Base-by-base conservation (phyloP, 1,140 invertebrate genomes). In the Temnothorax nylanderi region DNA sequence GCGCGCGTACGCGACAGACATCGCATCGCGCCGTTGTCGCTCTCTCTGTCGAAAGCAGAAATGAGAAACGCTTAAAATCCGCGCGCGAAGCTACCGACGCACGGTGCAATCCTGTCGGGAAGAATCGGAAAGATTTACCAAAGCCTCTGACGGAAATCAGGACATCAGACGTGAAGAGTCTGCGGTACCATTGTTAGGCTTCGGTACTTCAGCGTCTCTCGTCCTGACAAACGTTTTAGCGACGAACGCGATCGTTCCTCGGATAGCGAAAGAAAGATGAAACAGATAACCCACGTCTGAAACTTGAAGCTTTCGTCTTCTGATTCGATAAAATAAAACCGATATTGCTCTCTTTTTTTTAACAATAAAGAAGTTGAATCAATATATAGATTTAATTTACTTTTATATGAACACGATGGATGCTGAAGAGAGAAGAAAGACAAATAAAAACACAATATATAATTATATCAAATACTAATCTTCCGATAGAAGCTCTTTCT, bases 81-180 rank as follows among this genome's bases (percentile, higher is more conserved):
- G 58, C 76, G 87, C 37, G 49, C 37, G 81, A 86, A 88, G 75
- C 47, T 32, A 32, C 26, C 26, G 11, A 3, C n/a, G 49, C 90
- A 77, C 86, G 77, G 81, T 87, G 85, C 88, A 87, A 89, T 89
- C 85, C 86, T 81, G 81, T 88, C 65, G 85, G 32, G 37, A 72
- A 67, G 74, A 56, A 77, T 54, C 60, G 26, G 37, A 56, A 88
- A 91, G 90, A 87, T 91, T 90, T 90, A 82, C 77, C 51, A 82
- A 90, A 91, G 88, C 88, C 88, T 89, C 84, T 64, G 74, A 86
- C 87, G 58, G 89, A 89, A 91, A 86, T 90, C 80, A 85, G 89
- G 69, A 85, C 62, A 72, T 21, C 69, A 47, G 60, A 71, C 67
- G 37, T 87, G 26, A 26, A 51, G 26, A 58, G 64, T 51, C 18